phyloP scores from a whole-genome alignment of 2,888 invertebrate genomes.

The Metopia argyrocephala region DNA sequence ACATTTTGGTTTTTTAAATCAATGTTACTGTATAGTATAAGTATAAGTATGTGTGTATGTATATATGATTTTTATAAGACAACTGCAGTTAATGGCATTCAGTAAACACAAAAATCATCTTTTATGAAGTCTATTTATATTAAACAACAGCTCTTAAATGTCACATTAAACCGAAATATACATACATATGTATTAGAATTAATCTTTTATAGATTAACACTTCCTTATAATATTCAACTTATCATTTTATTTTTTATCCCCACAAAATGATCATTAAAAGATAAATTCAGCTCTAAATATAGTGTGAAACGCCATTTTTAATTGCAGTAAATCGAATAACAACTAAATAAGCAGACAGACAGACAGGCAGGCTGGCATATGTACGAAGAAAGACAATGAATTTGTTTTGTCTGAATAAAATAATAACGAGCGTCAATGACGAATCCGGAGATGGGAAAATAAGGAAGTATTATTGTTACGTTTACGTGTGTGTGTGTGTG shows the following conservation, averaged over 20 bases:
- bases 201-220: slow-evolving; percentile 38
- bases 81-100: neutral
- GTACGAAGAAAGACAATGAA: neutral
- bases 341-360: neutral
- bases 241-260: slow-evolving; percentile 12
- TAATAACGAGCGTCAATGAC: slow-evolving; percentile 11
- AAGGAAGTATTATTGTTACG: slow-evolving; percentile 11
- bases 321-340: slow-evolving; percentile 1
- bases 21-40: too few relatives aligned
- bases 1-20: too few relatives aligned
- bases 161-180: slow-evolving; percentile 41
- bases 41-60: neutral
- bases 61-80: neutral
- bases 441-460: slow-evolving; percentile 33
- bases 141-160: slow-evolving; percentile 23
- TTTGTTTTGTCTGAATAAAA: neutral
- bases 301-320: slow-evolving; percentile 37
- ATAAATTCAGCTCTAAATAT: neutral
- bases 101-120: neutral
- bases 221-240: neutral
- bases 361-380: neutral
- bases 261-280: slow-evolving; percentile 36
- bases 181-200: slow-evolving; percentile 13
- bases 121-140: neutral
- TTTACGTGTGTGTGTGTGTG: neutral